Percentiles rank a stretch among this genome's conserved stretches.
Evolutionary conservation across 2,797 vertebrate species (phyloP).

Genomic region (Squalus acanthias): DNA sequence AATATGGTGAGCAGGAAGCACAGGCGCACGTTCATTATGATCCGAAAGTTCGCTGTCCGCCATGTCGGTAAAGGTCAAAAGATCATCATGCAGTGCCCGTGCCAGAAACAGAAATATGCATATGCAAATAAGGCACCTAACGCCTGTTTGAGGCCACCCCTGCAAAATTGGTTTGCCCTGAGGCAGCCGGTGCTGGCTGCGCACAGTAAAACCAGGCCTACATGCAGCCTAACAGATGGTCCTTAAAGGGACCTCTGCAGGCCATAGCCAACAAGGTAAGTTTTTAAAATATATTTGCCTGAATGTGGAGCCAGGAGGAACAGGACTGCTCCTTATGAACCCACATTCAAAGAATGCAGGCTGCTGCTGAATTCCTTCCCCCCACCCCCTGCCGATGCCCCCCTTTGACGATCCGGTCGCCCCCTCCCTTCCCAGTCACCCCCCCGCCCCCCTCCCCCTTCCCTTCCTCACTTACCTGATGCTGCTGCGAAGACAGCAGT

Average conservation of each 20-base stretch:
- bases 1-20: neutral
- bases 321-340: neutral
- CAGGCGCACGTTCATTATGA: neutral
- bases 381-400: neutral
- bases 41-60: neutral
- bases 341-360: neutral
- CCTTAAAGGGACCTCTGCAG: neutral
- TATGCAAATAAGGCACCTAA: neutral
- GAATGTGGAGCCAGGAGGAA: neutral
- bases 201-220: neutral
- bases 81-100: neutral
- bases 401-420: neutral
- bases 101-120: neutral
- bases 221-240: neutral
- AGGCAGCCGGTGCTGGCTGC: neutral
- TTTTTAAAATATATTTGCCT: neutral
- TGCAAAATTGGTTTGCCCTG: neutral
- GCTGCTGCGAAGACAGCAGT: neutral
- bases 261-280: neutral
- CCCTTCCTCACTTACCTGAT: no score
- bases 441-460: no score
- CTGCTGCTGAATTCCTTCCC: neutral
- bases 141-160: neutral
- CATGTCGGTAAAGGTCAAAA: neutral
- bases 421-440: neutral